Evolutionary conservation across 1,140 invertebrate species (phyloP).

Genomic region (Arctopsyche grandis): DNA sequence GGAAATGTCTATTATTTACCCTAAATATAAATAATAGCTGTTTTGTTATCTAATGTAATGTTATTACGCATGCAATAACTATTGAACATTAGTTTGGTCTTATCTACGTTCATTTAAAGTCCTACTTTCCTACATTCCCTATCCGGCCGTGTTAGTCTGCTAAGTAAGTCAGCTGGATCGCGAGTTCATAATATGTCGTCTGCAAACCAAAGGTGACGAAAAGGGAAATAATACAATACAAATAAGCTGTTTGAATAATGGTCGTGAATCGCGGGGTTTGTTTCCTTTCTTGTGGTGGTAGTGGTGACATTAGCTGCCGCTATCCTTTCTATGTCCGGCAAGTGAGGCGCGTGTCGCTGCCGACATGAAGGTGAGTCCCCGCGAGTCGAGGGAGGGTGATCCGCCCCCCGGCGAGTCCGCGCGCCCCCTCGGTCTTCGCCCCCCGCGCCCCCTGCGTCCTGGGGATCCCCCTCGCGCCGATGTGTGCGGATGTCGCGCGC

Average conservation of each 20-base stretch:
- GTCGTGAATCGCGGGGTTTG: neutral
- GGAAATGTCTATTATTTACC: too few species aligned
- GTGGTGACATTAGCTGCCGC: slow-evolving; percentile 14
- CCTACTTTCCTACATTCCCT: too few species aligned
- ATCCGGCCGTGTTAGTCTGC: too few species aligned
- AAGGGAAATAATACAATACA: neutral
- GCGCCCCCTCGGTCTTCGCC: neutral
- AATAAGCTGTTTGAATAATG: neutral
- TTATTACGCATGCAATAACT: too few species aligned
- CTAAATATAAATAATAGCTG: too few species aligned
- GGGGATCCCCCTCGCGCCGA: neutral
- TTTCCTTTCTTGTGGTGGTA: neutral
- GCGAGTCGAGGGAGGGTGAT: too few species aligned
- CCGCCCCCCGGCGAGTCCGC: neutral
- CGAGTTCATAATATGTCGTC: too few species aligned
- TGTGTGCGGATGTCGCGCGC: neutral
- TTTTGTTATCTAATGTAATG: too few species aligned
- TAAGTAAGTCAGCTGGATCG: too few species aligned
- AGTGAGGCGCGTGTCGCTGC: slow-evolving; percentile 42
- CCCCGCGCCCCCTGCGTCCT: neutral
- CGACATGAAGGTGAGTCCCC: slow-evolving; percentile 50
- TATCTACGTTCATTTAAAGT: too few species aligned
- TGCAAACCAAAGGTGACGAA: too few species aligned
- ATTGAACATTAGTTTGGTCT: too few species aligned
- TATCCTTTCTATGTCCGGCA: slow-evolving; percentile 49